phyloP scores from a whole-genome alignment of 2,113 vertebrate genomes.

The Ploceus nigricollis region DNA sequence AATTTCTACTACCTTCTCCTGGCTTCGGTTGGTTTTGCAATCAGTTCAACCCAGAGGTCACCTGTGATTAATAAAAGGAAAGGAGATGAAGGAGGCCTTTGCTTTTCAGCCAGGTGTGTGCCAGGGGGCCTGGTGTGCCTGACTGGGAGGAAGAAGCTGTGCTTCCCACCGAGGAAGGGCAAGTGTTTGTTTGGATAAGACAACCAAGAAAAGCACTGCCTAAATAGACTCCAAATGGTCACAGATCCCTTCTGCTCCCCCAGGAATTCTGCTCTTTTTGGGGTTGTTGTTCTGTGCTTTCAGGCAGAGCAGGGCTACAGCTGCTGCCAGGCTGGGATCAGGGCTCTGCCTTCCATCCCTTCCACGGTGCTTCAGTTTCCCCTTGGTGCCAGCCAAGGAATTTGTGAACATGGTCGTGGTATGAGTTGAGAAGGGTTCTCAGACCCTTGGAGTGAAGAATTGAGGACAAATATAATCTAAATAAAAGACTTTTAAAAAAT shows the following conservation, averaged over 20 bases:
- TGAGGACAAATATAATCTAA: background rate
- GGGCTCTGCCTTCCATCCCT: background rate
- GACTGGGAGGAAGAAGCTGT: background rate
- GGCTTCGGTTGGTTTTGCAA: constrained; percentile 30
- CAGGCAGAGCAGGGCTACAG: too few species aligned
- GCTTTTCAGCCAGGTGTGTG: constrained; percentile 53
- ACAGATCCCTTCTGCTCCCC: background rate
- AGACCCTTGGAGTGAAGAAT: background rate
- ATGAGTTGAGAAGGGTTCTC: background rate
- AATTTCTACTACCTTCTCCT: constrained; percentile 3
- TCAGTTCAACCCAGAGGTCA: constrained; percentile 20
- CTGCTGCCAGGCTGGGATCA: background rate
- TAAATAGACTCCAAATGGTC: background rate
- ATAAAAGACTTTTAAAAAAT: background rate
- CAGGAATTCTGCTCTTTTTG: too few species aligned
- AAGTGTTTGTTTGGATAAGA: background rate
- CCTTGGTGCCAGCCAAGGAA: background rate
- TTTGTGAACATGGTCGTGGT: background rate
- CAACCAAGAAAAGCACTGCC: background rate
- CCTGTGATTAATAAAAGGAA: constrained; percentile 44
- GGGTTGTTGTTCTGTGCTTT: fast-evolving
- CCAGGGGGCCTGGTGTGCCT: background rate
- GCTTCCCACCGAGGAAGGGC: background rate
- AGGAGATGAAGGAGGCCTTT: constrained; percentile 36
- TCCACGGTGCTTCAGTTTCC: background rate